These are phyloP conservation scores for Tetragnatha versicolor DNA, from an alignment of 1,140 invertebrate species.

Conservation along the genomic window DNA sequence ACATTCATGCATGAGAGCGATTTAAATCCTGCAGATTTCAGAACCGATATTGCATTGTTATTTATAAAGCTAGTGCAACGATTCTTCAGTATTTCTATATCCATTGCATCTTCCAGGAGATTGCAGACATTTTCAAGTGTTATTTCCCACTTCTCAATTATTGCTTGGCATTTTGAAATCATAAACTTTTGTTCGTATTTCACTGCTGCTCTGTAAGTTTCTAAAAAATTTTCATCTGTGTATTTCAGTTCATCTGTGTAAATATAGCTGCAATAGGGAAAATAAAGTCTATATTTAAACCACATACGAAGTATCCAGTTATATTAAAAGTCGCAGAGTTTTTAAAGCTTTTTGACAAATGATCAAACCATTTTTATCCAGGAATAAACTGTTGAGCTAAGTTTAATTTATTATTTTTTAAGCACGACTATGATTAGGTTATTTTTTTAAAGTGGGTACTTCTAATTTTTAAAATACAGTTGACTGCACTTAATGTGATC, in stretches of 20 bases:
- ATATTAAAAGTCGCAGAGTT: no score
- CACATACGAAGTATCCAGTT: no score
- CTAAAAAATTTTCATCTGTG: neutral
- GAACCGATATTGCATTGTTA: neutral
- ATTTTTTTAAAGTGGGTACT: no score
- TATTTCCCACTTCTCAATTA: neutral
- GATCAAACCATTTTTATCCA: no score
- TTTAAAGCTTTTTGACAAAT: no score
- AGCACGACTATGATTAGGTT: no score
- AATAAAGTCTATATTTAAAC: no score
- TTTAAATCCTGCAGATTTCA: neutral
- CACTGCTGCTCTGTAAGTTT: neutral
- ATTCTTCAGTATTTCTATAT: neutral
- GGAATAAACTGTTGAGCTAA: no score
- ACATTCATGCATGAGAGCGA: neutral
- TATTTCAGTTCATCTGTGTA: neutral
- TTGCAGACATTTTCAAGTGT: neutral
- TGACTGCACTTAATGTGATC: no score
- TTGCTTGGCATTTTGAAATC: neutral
- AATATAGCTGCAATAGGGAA: neutral
- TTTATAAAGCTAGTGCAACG: neutral
- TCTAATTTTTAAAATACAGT: no score
- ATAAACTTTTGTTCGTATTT: neutral
- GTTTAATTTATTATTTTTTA: no score
- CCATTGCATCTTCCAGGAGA: neutral